A percentile compares a stretch with the other conserved stretches of the same genome.
Evolutionary conservation across 2,888 invertebrate genomes (phyloP).

Genomic region (Leuctra nigra): DNA sequence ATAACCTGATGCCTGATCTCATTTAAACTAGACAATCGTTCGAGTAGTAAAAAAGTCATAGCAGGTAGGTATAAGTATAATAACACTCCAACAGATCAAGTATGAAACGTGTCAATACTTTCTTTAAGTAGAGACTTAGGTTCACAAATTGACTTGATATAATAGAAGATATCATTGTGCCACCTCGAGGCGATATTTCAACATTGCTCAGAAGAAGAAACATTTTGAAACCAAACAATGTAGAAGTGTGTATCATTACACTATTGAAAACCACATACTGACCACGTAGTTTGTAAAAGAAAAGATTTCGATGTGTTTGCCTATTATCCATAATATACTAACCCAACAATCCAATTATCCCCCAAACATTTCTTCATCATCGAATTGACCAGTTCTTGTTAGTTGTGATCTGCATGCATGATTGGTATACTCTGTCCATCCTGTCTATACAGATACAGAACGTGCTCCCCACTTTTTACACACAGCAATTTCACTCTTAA

Average conservation of each 20-base stretch:
- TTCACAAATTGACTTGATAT: neutral
- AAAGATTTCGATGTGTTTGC: conserved; percentile 13
- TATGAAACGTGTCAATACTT: conserved; percentile 15
- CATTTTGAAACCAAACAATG: no score
- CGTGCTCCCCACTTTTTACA: conserved; percentile 2
- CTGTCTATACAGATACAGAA: conserved; percentile 1
- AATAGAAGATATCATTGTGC: neutral
- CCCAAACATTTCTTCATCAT: neutral
- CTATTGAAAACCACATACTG: neutral
- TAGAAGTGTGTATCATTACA: no score
- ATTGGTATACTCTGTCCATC: conserved; percentile 4
- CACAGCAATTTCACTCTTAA: conserved; percentile 4
- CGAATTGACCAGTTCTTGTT: neutral
- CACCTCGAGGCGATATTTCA: no score
- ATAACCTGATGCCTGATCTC: conserved; percentile 12
- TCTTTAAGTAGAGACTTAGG: conserved; percentile 5
- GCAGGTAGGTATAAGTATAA: no score
- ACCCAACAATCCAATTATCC: conserved; percentile 27
- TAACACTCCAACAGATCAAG: no score
- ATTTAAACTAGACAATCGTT: conserved; percentile 13
- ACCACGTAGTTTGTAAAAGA: conserved; percentile 10
- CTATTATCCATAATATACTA: conserved; percentile 25
- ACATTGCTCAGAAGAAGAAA: no score
- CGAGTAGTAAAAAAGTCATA: no score
- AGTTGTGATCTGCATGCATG: conserved; percentile 14